phyloP scores from a whole-genome alignment of 2,113 vertebrate species.

The Neopipo cinnamomea region DNA sequence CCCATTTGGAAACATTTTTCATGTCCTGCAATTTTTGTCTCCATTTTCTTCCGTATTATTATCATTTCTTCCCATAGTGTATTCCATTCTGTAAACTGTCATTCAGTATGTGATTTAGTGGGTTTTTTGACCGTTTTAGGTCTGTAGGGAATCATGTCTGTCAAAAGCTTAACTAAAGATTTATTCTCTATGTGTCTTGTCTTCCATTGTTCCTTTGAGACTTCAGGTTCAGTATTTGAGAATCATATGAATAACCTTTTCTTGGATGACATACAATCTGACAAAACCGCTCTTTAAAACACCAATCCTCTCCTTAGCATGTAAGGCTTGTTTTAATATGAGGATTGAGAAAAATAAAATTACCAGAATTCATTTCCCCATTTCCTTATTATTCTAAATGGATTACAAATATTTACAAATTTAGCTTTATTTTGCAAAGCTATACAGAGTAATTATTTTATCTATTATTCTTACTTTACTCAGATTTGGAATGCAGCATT shows the following conservation, averaged over 20 bases:
- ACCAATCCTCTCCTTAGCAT: not conserved
- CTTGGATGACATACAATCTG: not conserved
- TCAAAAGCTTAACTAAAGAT: not conserved
- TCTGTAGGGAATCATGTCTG: not conserved
- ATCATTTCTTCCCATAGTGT: not conserved
- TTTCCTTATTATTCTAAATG: not conserved
- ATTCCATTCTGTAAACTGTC: not conserved
- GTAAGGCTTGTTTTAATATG: not conserved
- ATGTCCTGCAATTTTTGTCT: not conserved
- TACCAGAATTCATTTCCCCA: not conserved
- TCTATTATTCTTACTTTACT: not conserved
- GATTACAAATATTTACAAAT: not conserved
- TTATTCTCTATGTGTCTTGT: not conserved
- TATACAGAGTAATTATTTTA: not conserved
- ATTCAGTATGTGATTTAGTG: not conserved
- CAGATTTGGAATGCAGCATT: not conserved
- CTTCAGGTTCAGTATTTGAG: not conserved
- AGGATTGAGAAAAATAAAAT: not conserved
- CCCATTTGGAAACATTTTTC: not conserved
- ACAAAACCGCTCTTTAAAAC: not conserved
- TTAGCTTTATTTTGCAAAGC: not conserved
- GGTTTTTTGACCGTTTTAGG: not conserved
- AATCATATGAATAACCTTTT: not conserved
- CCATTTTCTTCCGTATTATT: not conserved
- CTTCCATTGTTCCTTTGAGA: not conserved